Evolutionary conservation across 2,113 vertebrate species (phyloP).

Genomic region (Abramis brama): DNA sequence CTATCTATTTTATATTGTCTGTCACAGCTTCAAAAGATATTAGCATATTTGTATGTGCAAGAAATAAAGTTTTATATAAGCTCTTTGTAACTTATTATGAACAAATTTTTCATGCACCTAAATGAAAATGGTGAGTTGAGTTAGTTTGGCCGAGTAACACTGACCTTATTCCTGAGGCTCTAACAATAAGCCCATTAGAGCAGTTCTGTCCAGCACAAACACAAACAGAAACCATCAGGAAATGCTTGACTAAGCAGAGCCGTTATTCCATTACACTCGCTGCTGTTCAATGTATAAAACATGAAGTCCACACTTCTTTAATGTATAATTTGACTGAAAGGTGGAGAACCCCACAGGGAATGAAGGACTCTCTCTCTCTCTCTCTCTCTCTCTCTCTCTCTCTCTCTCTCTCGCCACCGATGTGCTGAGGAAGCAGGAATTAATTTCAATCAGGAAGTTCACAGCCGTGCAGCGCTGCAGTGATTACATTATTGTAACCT

Average conservation of each 20-base stretch:
- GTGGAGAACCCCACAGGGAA: conserved; percentile 60
- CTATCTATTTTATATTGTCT: neutral
- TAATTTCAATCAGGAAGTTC: conserved; percentile 75
- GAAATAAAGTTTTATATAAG: neutral
- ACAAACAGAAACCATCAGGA: conserved; percentile 45
- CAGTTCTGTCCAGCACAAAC: conserved; percentile 56
- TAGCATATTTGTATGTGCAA: too few species aligned
- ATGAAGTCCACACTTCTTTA: conserved; percentile 73
- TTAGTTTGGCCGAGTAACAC: conserved; percentile 48
- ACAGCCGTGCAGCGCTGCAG: conserved; percentile 59
- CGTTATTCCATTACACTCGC: conserved; percentile 73
- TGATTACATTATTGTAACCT: conserved; percentile 66
- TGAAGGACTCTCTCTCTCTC: conserved; percentile 53
- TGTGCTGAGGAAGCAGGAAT: conserved; percentile 78
- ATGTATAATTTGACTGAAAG: conserved; percentile 67
- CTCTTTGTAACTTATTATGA: neutral
- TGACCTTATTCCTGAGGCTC: conserved; percentile 65
- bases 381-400: conserved; percentile 9
- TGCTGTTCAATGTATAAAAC: conserved; percentile 75
- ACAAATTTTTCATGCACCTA: neutral
- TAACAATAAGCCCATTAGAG: conserved; percentile 59
- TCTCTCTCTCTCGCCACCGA: conserved; percentile 42
- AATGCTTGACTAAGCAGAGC: conserved; percentile 71
- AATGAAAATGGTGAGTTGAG: neutral
- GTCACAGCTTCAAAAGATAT: neutral